Base-by-base conservation (phyloP, 2,797 vertebrate species). In the Coregonus ussuriensis region DNA sequence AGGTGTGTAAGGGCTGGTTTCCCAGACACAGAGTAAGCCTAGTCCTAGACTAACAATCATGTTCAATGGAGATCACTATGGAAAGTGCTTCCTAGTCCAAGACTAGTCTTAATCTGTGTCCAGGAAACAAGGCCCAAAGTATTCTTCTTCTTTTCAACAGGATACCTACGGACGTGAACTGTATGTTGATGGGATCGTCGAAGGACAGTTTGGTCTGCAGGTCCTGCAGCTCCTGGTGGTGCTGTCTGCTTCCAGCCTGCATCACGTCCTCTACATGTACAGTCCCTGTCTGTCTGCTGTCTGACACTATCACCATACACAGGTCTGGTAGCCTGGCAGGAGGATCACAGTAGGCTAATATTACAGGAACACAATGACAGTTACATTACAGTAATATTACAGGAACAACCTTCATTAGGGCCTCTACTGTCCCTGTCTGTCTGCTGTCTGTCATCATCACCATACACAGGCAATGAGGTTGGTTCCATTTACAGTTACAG, bases 131-230 rank as follows among this genome's bases (percentile, higher is more conserved):
- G 9, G 2, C 2, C 7, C 11, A 47, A 11, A 11, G 41, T 3
- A 47, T 11, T 11, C 9, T 1, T 47, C 41, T 47, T 2, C 41
- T 47, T 47, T 47, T 47, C 41, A 47, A 47, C 31, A 70, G 68
- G 35, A 21, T 7, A 66, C 59, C 72, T 91, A 99, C 98, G 79
- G 98, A 99, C 66, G 98, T 99, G 82, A 99, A 99, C 93, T 94
- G 96, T 89, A 99, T 96, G 86, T 98, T 99, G 86, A 99, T 89
- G 3, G 98, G 96, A 16, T 99, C 97, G 0, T 94, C 88, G 66
- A 90, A 96, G 51, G 74, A 92, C 25, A 99, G 81, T 3, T 88
- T 94, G 84, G 81, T 93, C 93, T 97, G 95, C 56, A 95, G 53
- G 0, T 93, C 90, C 77, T 93, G 91, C 35, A 99, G 92, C 82